phyloP scores from a whole-genome alignment of 2,113 vertebrate species.

The Pterocles gutturalis region DNA sequence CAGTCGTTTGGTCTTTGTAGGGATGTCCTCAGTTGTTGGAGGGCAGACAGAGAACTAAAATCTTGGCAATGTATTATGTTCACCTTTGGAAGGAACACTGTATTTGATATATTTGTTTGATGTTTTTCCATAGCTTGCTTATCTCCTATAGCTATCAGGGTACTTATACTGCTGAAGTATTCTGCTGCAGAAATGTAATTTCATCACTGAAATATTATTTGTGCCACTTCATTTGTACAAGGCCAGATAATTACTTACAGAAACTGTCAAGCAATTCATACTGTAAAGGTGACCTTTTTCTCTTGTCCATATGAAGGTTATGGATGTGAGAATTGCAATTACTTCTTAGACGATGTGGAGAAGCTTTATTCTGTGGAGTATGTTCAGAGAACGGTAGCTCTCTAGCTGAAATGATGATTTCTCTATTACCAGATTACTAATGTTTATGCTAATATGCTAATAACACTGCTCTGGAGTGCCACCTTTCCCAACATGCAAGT shows the following conservation, averaged over 20 bases:
- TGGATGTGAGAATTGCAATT: slow-evolving; percentile 62
- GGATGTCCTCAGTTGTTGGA: not conserved
- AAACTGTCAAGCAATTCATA: slow-evolving; percentile 52
- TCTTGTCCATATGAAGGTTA: slow-evolving; percentile 64
- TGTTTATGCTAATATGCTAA: slow-evolving; percentile 65
- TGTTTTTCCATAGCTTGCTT: slow-evolving; percentile 11
- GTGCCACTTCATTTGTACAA: slow-evolving; percentile 56
- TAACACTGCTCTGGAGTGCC: slow-evolving; percentile 45
- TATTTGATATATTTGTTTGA: slow-evolving; percentile 1
- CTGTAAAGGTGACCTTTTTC: slow-evolving; percentile 62
- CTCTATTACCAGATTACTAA: slow-evolving; percentile 51
- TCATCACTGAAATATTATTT: slow-evolving; percentile 54
- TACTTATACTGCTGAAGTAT: not conserved
- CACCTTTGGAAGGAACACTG: not conserved
- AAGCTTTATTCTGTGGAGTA: slow-evolving; percentile 29
- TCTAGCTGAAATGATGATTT: slow-evolving; percentile 56
- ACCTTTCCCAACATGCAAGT: slow-evolving; percentile 61
- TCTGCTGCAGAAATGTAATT: slow-evolving; percentile 20
- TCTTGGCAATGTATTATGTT: not conserved
- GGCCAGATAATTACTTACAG: slow-evolving; percentile 61
- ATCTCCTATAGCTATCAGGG: not conserved
- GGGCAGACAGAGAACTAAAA: not conserved
- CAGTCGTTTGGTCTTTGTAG: not conserved
- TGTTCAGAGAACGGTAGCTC: slow-evolving; percentile 32
- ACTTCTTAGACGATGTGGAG: slow-evolving; percentile 55